Percentiles rank a stretch among this genome's conserved stretches.
Conservation (phyloP, 2,797 vertebrate species). For the Manis pentadactyla region DNA sequence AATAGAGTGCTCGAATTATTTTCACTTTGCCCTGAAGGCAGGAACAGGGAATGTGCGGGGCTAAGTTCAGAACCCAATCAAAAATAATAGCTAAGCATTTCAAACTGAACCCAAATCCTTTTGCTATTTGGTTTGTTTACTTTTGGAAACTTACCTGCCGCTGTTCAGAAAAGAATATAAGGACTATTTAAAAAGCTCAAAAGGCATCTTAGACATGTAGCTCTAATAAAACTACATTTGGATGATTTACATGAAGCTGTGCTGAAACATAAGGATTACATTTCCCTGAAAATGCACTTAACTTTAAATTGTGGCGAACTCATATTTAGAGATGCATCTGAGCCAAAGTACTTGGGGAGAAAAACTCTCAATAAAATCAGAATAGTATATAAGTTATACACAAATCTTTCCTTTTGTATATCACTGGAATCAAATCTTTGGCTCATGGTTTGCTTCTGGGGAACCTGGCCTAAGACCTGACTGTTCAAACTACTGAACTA, state of each 20-base stretch:
- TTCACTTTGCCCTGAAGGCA: conserved; percentile 70
- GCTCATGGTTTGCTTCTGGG: neutral
- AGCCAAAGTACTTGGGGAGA: neutral
- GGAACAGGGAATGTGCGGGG: neutral
- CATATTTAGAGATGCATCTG: conserved; percentile 38
- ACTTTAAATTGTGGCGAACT: conserved; percentile 51
- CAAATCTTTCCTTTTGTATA: neutral
- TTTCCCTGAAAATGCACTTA: conserved; percentile 62
- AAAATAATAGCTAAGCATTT: conserved; percentile 73
- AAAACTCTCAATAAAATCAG: neutral
- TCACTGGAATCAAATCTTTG: neutral
- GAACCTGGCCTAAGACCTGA: neutral
- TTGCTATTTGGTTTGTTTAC: conserved; percentile 76
- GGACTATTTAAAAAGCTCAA: conserved; percentile 35
- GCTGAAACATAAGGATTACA: conserved; percentile 71
- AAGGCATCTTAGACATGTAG: conserved; percentile 46
- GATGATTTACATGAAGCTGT: conserved; percentile 46
- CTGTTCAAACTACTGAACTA: neutral
- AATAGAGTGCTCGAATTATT: conserved; percentile 64
- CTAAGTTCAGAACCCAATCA: conserved; percentile 73
- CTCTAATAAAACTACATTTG: conserved; percentile 63
- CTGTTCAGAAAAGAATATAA: conserved; percentile 49
- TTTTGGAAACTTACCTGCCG: conserved; percentile 67
- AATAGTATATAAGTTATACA: neutral
- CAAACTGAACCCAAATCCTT: conserved; percentile 51